These are phyloP conservation scores for Casuarius casuarius DNA, from an alignment of 2,113 vertebrate genomes.

Conservation along the genomic window DNA sequence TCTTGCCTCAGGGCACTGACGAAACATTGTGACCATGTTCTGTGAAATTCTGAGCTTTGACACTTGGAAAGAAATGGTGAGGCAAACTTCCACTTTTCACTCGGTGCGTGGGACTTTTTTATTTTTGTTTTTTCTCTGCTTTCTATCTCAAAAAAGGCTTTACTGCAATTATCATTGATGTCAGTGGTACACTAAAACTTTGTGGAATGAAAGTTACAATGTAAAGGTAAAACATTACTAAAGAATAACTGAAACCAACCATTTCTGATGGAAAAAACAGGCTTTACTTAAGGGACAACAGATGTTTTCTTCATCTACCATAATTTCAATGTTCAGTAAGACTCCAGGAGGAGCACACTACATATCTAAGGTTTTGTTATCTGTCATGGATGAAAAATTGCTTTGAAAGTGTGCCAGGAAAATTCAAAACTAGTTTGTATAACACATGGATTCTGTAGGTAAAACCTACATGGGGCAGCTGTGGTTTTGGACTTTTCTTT, in stretches of 20 bases:
- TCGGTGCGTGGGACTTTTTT: background rate
- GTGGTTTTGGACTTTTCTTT: background rate
- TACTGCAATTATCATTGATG: rapidly evolving
- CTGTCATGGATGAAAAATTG: background rate
- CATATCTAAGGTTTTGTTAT: background rate
- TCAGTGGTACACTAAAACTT: background rate
- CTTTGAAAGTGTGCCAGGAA: constrained; percentile 22
- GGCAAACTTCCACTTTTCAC: background rate
- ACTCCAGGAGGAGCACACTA: background rate
- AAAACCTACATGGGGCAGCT: constrained; percentile 32
- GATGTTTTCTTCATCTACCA: background rate
- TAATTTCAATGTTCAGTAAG: background rate
- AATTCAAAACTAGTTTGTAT: background rate
- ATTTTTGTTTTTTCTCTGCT: background rate
- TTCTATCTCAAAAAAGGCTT: background rate
- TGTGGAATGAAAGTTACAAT: background rate
- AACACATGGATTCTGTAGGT: background rate
- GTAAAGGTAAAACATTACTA: background rate
- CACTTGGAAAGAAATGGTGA: background rate
- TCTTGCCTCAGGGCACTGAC: background rate
- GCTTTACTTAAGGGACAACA: background rate
- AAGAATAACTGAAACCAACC: background rate
- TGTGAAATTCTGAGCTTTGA: background rate
- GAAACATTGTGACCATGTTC: background rate
- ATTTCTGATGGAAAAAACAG: constrained; percentile 6